Evolutionary conservation across 2,888 invertebrate species (phyloP).

Genomic region (Thelaira solivaga): DNA sequence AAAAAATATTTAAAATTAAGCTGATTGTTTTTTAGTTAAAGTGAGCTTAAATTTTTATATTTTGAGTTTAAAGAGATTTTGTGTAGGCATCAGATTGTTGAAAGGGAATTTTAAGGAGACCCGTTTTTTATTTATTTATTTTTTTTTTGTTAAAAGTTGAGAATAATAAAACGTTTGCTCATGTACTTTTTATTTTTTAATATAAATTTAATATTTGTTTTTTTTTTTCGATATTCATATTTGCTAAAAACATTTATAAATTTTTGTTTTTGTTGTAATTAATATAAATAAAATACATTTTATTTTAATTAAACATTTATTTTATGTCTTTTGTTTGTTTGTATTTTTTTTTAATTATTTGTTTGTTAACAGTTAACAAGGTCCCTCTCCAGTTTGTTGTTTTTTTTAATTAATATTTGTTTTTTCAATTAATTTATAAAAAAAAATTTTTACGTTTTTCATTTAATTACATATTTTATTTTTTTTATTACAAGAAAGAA

Average conservation of each 20-base stretch:
- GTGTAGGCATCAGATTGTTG: background rate
- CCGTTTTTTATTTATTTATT: background rate
- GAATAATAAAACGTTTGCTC: constrained; percentile 18
- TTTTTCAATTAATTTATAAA: constrained; percentile 32
- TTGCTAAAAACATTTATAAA: constrained; percentile 54
- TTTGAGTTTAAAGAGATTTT: background rate
- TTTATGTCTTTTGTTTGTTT: constrained; percentile 4
- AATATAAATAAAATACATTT: constrained; percentile 39
- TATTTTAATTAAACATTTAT: constrained; percentile 20
- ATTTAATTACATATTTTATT: too few species aligned
- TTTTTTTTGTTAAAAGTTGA: background rate
- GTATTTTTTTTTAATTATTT: constrained; percentile 23
- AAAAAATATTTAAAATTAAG: too few species aligned
- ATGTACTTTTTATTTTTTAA: too few species aligned
- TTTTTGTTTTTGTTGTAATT: constrained; percentile 28
- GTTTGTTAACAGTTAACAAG: constrained; percentile 70
- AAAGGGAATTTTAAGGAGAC: constrained; percentile 19
- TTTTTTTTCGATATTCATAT: constrained; percentile 11
- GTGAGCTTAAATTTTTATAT: background rate
- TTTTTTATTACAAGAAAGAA: constrained; percentile 26
- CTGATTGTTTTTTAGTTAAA: background rate
- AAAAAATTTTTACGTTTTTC: too few species aligned
- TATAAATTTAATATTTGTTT: constrained; percentile 11
- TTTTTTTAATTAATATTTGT: constrained; percentile 17
- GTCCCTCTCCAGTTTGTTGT: constrained; percentile 75